These are phyloP conservation scores for Drosophila teissieri DNA, from an alignment of 1,140 invertebrate species.

Conservation along the genomic window DNA sequence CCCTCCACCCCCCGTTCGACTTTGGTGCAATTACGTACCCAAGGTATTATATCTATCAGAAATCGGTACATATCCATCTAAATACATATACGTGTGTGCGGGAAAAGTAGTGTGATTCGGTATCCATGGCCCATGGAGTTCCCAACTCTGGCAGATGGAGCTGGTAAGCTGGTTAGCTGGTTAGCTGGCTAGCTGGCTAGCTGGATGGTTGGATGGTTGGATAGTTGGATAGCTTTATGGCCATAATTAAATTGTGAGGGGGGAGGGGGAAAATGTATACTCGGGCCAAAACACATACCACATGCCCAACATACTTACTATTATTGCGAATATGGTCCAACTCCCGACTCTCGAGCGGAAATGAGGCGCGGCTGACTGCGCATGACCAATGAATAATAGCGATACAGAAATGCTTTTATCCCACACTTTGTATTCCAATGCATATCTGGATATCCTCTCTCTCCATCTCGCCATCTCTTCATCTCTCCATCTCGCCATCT, in stretches of 20 bases:
- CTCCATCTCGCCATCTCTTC: neutral
- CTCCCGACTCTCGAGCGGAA: constrained; percentile 9
- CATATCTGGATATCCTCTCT: constrained; percentile 14
- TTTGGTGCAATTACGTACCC: constrained; percentile 5
- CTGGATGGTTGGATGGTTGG: too few relatives aligned
- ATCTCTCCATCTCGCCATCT: too few relatives aligned
- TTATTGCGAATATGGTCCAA: constrained; percentile 37
- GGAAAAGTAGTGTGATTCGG: neutral
- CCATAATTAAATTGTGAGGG: neutral
- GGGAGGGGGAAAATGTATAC: constrained; percentile 14
- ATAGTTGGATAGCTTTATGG: neutral
- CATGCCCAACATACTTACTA: constrained; percentile 35
- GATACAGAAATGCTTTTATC: constrained; percentile 65
- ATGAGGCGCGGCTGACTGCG: constrained; percentile 60
- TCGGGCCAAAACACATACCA: constrained; percentile 4
- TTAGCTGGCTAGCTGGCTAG: too few relatives aligned
- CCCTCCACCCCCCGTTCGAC: neutral
- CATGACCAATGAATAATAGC: constrained; percentile 68
- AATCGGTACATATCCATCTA: neutral
- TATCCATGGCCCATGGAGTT: neutral
- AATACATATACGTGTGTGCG: too few relatives aligned
- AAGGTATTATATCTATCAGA: neutral
- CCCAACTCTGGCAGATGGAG: too few relatives aligned
- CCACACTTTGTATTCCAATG: constrained; percentile 34
- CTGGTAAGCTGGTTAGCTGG: too few relatives aligned